Evolutionary conservation across 2,113 vertebrate genomes (phyloP).

Genomic region (Chaetodon auriga): DNA sequence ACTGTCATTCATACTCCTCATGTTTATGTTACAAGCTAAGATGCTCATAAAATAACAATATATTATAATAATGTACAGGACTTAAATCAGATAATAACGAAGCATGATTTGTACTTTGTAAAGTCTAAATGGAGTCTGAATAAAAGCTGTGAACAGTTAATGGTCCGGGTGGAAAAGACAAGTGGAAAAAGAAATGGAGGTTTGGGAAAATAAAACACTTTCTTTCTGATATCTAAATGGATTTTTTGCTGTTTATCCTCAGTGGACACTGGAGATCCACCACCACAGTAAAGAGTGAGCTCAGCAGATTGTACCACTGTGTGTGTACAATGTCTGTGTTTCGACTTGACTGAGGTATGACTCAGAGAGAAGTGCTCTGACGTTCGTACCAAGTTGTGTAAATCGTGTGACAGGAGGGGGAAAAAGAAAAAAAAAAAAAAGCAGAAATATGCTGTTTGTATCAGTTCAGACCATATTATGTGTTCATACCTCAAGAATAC

Average conservation of each 20-base stretch:
- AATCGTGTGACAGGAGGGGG: too few relatives aligned
- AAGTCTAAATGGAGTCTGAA: neutral
- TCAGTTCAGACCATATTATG: neutral
- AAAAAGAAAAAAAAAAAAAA: too few relatives aligned
- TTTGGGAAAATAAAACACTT: neutral
- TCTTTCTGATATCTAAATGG: neutral
- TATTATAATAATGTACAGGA: neutral
- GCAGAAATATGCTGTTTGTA: too few relatives aligned
- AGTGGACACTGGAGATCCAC: neutral
- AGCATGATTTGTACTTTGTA: neutral
- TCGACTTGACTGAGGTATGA: too few relatives aligned
- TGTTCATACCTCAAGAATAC: neutral
- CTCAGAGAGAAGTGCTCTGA: too few relatives aligned
- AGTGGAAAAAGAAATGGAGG: neutral
- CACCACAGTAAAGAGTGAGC: neutral
- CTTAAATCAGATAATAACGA: neutral
- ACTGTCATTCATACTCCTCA: neutral
- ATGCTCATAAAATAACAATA: neutral
- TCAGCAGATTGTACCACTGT: neutral
- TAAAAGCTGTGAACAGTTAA: neutral
- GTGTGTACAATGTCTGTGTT: neutral
- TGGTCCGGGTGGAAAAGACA: neutral
- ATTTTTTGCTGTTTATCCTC: neutral
- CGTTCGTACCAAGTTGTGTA: too few relatives aligned
- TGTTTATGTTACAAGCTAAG: too few relatives aligned